These are phyloP conservation scores for Lycaon pictus DNA, from an alignment of 2,113 vertebrate genomes.

Conservation along the genomic window DNA sequence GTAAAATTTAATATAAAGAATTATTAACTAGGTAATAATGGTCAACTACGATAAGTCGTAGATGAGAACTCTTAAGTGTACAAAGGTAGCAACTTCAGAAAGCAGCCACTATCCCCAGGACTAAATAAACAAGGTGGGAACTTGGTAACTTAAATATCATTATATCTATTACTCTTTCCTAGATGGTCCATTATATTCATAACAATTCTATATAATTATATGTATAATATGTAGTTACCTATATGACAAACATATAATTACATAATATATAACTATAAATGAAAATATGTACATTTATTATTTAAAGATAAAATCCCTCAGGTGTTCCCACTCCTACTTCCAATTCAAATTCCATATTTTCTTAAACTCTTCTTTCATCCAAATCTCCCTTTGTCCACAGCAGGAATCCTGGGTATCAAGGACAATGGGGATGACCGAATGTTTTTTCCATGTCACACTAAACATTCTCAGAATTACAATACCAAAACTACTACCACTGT, in stretches of 20 bases:
- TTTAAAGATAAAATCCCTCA: background rate
- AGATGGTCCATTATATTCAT: background rate
- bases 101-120: background rate
- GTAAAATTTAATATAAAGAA: background rate
- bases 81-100: background rate
- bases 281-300: background rate
- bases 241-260: background rate
- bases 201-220: background rate
- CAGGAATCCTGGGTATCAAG: background rate
- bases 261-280: background rate
- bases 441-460: background rate
- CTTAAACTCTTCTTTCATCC: background rate
- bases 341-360: background rate
- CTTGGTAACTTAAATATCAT: background rate
- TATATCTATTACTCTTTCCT: background rate
- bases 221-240: background rate
- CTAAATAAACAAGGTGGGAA: background rate
- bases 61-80: background rate
- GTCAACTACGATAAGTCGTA: background rate
- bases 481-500: background rate
- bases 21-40: background rate
- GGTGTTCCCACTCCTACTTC: background rate
- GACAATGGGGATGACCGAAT: background rate
- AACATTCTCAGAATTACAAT: background rate
- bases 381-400: background rate